Base-by-base conservation (phyloP, 2,888 invertebrate species). In the Coremacera marginata region DNA sequence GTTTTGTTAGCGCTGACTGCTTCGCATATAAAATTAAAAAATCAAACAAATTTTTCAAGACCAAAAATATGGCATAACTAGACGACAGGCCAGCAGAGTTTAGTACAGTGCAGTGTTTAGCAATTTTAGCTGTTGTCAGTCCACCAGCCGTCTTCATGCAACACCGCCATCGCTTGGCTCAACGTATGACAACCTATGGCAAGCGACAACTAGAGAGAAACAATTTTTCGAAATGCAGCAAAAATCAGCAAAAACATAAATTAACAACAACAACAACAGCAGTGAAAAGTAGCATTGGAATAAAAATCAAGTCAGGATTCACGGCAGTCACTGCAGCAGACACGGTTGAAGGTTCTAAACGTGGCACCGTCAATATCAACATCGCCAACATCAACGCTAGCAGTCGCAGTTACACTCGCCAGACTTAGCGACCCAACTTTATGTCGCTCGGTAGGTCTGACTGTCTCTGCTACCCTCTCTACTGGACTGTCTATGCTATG, bases 191-290 rank as follows among this genome's bases (percentile, higher is more conserved):
- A 65, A 65, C 63, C 37, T 37, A 65, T 65, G 31, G 31, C 27
- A 60, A 60, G 57, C 31, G 63, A 63, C 63, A 63, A 63, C 63
- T 31, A 7, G 63, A 63, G 63, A 63, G 63, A 65, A 65, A 65
- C 34, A 65, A 65, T 65, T 65, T 55, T 65, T 34, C 63, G 34
- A 65, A 65, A 65, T 65, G 63, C 63, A 65, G 19, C 63, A 9
- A n/a, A 14, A 65, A n/a, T 9, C 22, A 27, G 34, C 63, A 16
- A 34, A 63, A 34, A 65, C 19, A 62, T 31, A 62, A 65, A 65
- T 16, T 31, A 63, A 8, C 16, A 37, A 37, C 3, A 37, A 65
- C 55, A 55, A 19, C 11, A 52, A 7, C 9, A 63, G 22, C 22
- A 65, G 5, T 14, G 5, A 27, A 31, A 55, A 55, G 22, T 19